phyloP scores from a whole-genome alignment of 2,888 invertebrate genomes.

The Macrosoma leucophasiata region DNA sequence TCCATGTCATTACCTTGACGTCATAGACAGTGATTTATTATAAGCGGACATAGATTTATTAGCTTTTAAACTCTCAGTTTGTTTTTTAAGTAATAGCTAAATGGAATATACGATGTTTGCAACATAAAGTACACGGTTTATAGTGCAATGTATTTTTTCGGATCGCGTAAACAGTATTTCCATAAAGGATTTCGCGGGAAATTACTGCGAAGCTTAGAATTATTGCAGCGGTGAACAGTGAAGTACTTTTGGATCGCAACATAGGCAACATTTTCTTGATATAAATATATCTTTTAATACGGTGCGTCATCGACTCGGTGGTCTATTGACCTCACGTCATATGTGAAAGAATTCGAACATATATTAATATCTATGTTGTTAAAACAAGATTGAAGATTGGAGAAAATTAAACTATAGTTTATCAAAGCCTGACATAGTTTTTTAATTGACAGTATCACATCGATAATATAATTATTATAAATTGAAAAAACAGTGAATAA shows the following conservation, averaged over 20 bases:
- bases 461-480: no score
- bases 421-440: not conserved
- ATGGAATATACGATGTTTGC: conserved; percentile 17
- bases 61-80: conserved; percentile 20
- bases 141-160: conserved; percentile 7
- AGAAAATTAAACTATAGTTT: not conserved
- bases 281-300: no score
- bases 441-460: not conserved
- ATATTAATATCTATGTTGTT: not conserved
- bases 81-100: conserved; percentile 9
- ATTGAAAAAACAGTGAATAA: no score
- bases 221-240: no score
- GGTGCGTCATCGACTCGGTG: no score
- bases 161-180: no score
- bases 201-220: no score
- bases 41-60: conserved; percentile 18
- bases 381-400: not conserved
- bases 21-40: conserved; percentile 17
- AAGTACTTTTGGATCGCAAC: no score
- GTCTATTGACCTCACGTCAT: no score
- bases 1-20: conserved; percentile 13
- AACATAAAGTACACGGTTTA: conserved; percentile 11
- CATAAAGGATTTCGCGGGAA: no score
- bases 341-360: no score
- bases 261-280: no score